These are phyloP conservation scores for Halcyon chelicuti DNA, from an alignment of 2,797 vertebrate genomes.

Conservation along the genomic window DNA sequence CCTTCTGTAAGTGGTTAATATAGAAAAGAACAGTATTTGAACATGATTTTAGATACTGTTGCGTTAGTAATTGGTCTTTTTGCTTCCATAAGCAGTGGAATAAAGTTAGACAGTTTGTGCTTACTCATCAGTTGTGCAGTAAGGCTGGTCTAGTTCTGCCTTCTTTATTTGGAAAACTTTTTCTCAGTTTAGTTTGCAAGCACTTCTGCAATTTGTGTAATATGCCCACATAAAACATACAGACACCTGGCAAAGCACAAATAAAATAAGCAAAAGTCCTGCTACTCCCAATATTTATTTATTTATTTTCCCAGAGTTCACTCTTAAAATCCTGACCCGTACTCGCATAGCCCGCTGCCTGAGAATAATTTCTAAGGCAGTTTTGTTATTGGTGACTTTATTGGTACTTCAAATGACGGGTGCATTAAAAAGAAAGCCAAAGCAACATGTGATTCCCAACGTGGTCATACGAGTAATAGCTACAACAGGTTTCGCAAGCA, in stretches of 20 bases:
- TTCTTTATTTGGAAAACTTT: not conserved
- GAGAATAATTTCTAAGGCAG: not conserved
- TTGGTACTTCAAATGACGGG: not conserved
- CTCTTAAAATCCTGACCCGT: not conserved
- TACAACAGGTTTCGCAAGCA: not conserved
- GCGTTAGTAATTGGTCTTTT: not conserved
- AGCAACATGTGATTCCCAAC: not conserved
- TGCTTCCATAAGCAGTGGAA: not conserved
- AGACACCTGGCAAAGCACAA: not conserved
- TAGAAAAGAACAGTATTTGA: not conserved
- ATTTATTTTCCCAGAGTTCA: not conserved
- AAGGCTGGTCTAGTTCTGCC: not conserved
- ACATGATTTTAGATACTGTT: not conserved
- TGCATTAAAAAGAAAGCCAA: conserved; percentile 11
- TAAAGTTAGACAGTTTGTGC: not conserved
- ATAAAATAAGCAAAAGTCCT: not conserved
- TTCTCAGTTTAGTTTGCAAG: conserved; percentile 3
- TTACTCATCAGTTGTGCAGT: not conserved
- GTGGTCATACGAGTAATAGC: not conserved
- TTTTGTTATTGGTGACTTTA: not conserved
- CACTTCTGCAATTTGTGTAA: not conserved
- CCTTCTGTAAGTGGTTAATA: not conserved
- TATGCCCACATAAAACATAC: not conserved
- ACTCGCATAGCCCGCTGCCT: not conserved
- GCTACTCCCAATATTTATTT: not conserved